A percentile compares a stretch with the other conserved stretches of the same genome.
Evolutionary conservation across 2,888 invertebrate species (phyloP).

Genomic region (Cataglyphis cursor): DNA sequence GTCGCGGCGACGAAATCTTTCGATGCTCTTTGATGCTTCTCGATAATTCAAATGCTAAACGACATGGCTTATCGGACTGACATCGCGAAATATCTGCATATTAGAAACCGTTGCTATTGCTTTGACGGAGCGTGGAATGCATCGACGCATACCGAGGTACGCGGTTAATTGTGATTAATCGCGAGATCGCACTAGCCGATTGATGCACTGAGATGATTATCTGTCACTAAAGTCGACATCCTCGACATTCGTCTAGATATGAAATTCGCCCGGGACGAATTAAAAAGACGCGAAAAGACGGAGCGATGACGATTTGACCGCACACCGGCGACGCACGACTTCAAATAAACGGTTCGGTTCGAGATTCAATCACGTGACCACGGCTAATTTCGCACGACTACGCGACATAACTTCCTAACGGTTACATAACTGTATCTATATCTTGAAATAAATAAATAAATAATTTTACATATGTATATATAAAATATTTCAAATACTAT

Average conservation of each 20-base stretch:
- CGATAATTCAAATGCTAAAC: neutral
- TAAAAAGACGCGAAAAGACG: neutral
- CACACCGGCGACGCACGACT: no score
- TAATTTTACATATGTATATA: no score
- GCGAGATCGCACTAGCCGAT: neutral
- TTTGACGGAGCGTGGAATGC: neutral
- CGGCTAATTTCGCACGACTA: neutral
- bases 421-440: no score
- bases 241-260: neutral
- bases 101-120: no score
- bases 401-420: neutral
- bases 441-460: no score
- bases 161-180: neutral
- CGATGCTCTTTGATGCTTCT: neutral
- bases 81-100: no score
- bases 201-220: neutral
- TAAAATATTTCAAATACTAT: neutral
- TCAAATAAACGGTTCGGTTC: neutral
- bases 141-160: neutral
- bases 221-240: neutral
- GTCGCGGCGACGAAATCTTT: neutral
- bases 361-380: neutral
- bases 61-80: neutral
- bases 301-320: neutral
- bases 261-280: neutral